Conservation (phyloP, 2,113 vertebrate genomes). For the Myrmecobius fasciatus region DNA sequence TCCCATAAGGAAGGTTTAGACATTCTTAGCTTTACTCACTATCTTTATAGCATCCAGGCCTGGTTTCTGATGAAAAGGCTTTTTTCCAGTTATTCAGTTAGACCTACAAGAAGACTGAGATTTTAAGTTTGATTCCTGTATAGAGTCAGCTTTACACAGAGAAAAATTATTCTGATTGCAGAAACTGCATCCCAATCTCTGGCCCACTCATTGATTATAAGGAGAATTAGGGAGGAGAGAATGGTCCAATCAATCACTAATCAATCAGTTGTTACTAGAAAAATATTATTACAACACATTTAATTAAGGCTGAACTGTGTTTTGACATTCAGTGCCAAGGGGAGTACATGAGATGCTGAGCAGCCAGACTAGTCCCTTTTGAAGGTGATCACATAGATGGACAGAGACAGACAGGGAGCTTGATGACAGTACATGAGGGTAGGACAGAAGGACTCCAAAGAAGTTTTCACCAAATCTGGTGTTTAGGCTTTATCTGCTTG, state of each 20-base stretch:
- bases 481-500: background rate
- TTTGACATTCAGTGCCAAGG: background rate
- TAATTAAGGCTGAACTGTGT: background rate
- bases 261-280: background rate
- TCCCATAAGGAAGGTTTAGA: rapidly evolving
- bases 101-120: rapidly evolving
- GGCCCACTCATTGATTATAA: background rate
- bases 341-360: background rate
- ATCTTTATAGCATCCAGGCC: background rate
- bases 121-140: background rate
- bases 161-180: background rate
- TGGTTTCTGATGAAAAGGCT: background rate
- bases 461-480: background rate
- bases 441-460: background rate
- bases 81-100: background rate
- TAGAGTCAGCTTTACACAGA: background rate
- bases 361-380: background rate
- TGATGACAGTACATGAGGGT: background rate
- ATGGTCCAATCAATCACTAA: background rate
- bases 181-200: background rate
- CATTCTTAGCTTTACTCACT: background rate
- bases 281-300: background rate
- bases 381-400: background rate
- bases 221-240: background rate
- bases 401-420: background rate